A percentile compares a stretch with the other conserved stretches of the same genome.
These are phyloP conservation scores for Hemaris fuciformis DNA, from an alignment of 2,888 invertebrate genomes.

Conservation along the genomic window DNA sequence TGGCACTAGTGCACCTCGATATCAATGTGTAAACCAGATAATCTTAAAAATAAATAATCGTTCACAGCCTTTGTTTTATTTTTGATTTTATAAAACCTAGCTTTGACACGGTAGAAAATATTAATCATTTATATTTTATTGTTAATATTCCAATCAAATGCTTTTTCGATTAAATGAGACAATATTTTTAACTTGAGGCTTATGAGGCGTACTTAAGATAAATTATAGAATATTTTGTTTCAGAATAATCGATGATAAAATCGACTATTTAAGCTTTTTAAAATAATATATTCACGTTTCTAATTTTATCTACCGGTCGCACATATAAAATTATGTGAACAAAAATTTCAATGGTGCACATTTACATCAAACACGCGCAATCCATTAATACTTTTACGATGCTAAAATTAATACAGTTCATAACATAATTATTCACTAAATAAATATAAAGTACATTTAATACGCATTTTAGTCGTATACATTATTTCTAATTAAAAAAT, in stretches of 20 bases:
- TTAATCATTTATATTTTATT: too few relatives aligned
- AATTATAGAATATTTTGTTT: too few relatives aligned
- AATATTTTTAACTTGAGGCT: too few relatives aligned
- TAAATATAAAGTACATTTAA: neutral
- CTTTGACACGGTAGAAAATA: neutral
- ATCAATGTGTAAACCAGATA: slow-evolving; percentile 27
- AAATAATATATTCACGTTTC: too few relatives aligned
- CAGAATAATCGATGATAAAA: too few relatives aligned
- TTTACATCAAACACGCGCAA: neutral
- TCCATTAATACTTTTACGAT: neutral
- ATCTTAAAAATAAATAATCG: slow-evolving; percentile 19
- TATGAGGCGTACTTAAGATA: too few relatives aligned
- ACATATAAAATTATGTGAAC: neutral
- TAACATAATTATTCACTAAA: neutral
- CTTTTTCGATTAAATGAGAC: too few relatives aligned
- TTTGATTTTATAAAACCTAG: slow-evolving; percentile 30
- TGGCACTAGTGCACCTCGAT: slow-evolving; percentile 47
- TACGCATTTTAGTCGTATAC: too few relatives aligned
- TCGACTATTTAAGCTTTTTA: too few relatives aligned
- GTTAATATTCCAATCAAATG: neutral
- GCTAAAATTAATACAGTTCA: neutral
- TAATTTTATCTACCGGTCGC: neutral
- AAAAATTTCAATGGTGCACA: neutral
- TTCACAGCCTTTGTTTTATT: slow-evolving; percentile 61
- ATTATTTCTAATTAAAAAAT: neutral